phyloP scores from a whole-genome alignment of 1,140 invertebrate species.

The Lerema accius region DNA sequence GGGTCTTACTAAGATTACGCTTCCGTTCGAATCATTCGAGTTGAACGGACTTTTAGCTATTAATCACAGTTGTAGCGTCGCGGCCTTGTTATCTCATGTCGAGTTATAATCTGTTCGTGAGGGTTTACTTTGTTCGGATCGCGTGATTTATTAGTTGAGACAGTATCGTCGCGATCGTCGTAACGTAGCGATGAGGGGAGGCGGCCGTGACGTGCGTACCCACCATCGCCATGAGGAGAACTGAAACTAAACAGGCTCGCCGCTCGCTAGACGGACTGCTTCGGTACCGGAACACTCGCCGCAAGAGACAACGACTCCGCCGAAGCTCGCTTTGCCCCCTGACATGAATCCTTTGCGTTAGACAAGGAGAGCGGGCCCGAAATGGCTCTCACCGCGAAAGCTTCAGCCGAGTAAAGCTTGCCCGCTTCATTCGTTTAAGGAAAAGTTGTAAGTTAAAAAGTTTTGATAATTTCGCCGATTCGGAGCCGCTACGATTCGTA shows the following conservation, averaged over 20 bases:
- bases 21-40: constrained; percentile 60
- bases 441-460: constrained; percentile 80
- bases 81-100: constrained; percentile 71
- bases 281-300: constrained; percentile 51
- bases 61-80: constrained; percentile 61
- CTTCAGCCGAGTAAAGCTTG: constrained; percentile 56
- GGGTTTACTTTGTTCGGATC: constrained; percentile 64
- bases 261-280: constrained; percentile 50
- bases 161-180: constrained; percentile 67
- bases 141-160: constrained; percentile 70
- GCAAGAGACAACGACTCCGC: constrained; percentile 53
- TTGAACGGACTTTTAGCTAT: constrained; percentile 66
- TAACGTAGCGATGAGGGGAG: constrained; percentile 49
- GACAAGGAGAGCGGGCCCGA: constrained; percentile 57
- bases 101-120: constrained; percentile 70
- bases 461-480: constrained; percentile 79
- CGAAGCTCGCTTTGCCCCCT: constrained; percentile 49
- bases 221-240: constrained; percentile 69
- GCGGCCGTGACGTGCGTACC: constrained; percentile 57
- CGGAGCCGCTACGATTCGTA: constrained; percentile 58
- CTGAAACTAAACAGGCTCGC: constrained; percentile 52
- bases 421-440: constrained; percentile 60
- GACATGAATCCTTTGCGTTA: constrained; percentile 44
- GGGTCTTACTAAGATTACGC: constrained; percentile 63
- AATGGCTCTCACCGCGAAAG: constrained; percentile 41